phyloP scores from a whole-genome alignment of 2,113 vertebrate genomes.

The Thalassarche chlororhynchos region DNA sequence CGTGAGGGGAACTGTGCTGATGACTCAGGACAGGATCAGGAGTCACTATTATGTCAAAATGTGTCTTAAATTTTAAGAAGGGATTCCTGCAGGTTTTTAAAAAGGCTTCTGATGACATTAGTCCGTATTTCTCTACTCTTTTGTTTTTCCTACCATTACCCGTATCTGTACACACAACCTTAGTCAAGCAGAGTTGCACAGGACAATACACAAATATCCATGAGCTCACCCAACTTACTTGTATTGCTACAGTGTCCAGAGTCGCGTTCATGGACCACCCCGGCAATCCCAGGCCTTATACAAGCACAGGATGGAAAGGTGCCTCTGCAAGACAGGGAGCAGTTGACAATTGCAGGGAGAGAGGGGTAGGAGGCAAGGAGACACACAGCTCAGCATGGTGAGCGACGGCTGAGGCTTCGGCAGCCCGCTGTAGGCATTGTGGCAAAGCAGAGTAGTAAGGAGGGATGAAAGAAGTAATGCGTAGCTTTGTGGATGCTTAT shows the following conservation, averaged over 20 bases:
- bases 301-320: background rate
- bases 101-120: background rate
- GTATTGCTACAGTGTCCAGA: background rate
- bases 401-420: background rate
- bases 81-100: background rate
- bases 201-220: background rate
- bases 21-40: background rate
- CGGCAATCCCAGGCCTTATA: background rate
- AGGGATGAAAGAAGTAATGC: background rate
- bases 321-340: background rate
- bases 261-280: too few species aligned
- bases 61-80: background rate
- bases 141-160: background rate
- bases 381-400: background rate
- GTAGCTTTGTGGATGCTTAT: background rate
- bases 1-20: background rate
- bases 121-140: background rate
- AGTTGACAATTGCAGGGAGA: too few species aligned
- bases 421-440: background rate
- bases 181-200: background rate
- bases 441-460: background rate
- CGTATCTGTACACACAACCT: background rate
- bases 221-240: background rate
- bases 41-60: background rate
- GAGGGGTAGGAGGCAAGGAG: too few species aligned